Conservation (phyloP, 2,888 invertebrate species). For the Napeogenes sylphis region DNA sequence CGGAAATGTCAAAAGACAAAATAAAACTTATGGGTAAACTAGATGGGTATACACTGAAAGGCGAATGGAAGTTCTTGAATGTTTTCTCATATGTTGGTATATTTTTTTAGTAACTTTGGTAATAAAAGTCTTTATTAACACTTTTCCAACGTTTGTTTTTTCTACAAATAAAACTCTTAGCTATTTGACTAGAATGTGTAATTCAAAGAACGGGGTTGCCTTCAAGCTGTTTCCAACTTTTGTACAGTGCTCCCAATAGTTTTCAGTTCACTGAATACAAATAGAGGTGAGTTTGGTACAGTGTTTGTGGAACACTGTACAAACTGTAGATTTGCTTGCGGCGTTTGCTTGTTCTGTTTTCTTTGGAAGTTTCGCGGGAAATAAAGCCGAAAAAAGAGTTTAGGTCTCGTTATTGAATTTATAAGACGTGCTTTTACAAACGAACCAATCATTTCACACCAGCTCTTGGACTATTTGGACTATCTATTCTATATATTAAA, state of each 20-base stretch:
- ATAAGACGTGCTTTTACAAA: slow-evolving; percentile 6
- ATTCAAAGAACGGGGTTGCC: slow-evolving; percentile 22
- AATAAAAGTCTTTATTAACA: slow-evolving; percentile 26
- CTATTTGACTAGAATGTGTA: slow-evolving; percentile 28
- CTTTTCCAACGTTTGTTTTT: slow-evolving; percentile 28
- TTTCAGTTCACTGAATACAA: not conserved
- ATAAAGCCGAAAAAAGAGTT: slow-evolving; percentile 18
- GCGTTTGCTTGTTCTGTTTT: slow-evolving; percentile 12
- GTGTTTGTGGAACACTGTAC: not conserved
- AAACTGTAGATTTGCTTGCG: slow-evolving; percentile 11
- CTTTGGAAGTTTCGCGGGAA: slow-evolving; percentile 17
- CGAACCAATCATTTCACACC: not conserved
- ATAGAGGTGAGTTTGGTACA: slow-evolving; percentile 3
- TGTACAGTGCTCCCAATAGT: slow-evolving; percentile 9
- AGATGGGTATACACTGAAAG: not conserved
- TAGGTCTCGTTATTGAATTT: slow-evolving; percentile 17
- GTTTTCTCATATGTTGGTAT: slow-evolving; percentile 2
- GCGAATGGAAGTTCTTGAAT: not conserved
- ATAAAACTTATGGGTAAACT: not conserved
- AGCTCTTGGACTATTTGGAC: too few species aligned
- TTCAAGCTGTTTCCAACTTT: slow-evolving; percentile 10
- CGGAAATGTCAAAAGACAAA: not conserved
- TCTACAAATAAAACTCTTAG: slow-evolving; percentile 27
- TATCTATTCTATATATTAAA: too few species aligned
- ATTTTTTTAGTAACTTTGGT: slow-evolving; percentile 5